Conservation (phyloP, 1,140 invertebrate species). For the Hermatobates lingyangjiaoensis region DNA sequence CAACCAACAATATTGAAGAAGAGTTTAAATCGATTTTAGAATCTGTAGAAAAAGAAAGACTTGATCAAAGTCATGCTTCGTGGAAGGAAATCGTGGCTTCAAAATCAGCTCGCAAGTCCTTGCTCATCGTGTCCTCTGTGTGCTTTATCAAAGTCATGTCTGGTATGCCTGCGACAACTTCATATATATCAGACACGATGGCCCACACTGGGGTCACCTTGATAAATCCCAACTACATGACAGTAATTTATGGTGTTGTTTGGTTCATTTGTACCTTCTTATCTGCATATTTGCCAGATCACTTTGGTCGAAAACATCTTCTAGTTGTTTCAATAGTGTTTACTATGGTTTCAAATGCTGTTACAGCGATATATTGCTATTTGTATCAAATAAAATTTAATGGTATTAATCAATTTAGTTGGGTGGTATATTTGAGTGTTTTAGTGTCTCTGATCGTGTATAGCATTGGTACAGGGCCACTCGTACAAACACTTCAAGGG, state of each 20-base stretch:
- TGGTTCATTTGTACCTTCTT: slow-evolving; percentile 24
- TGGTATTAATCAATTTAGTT: slow-evolving; percentile 1
- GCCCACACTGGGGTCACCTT: slow-evolving; percentile 14
- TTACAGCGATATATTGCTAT: slow-evolving; percentile 6
- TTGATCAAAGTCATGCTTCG: background rate
- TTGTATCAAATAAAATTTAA: background rate
- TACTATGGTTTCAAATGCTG: background rate
- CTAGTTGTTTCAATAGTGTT: slow-evolving; percentile 25
- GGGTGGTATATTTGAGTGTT: slow-evolving; percentile 10
- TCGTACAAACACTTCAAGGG: slow-evolving; percentile 25
- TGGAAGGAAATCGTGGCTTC: slow-evolving; percentile 13
- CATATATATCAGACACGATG: slow-evolving; percentile 16
- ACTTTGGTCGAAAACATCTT: slow-evolving; percentile 28
- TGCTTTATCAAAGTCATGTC: slow-evolving; percentile 14
- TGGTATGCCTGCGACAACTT: slow-evolving; percentile 16
- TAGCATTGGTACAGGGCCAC: slow-evolving; percentile 25
- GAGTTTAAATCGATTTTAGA: background rate
- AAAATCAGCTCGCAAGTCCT: slow-evolving; percentile 10
- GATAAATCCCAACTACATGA: background rate
- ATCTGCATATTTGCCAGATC: slow-evolving; percentile 26
- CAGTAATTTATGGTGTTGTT: slow-evolving; percentile 6
- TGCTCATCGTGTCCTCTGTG: slow-evolving; percentile 16
- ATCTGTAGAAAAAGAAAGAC: background rate
- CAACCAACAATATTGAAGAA: background rate
- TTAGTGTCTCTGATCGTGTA: slow-evolving; percentile 21